Base-by-base conservation (phyloP, 1,140 invertebrate genomes). In the Brachionus calyciflorus region DNA sequence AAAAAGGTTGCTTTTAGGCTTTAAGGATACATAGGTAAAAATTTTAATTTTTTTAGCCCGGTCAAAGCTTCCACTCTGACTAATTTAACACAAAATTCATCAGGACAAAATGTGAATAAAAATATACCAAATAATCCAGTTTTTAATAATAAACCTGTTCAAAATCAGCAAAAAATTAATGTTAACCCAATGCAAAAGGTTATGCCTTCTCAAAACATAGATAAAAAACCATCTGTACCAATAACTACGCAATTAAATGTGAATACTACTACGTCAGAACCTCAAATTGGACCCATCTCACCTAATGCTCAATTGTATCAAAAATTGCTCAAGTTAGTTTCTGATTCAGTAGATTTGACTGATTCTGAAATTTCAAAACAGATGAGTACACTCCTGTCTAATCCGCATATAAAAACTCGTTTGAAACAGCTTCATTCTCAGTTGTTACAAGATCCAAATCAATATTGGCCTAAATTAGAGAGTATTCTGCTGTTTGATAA, bases 401-500 rank as follows among this genome's bases (percentile, higher is more conserved):
- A 73, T 73, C 41, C 41, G 7, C 28, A 73, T 21, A 73, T 73
- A 51, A 73, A 49, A 14, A 40, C 3, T 51, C 44, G 51, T 19
- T 28, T 73, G 17, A 73, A 73, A 24, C 69, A 73, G 14, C 69
- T 73, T 40, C 69, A 73, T 30, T 41, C 46, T 41, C 69, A 73
- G 48, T 73, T 73, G 28, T 10, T 73, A 12, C 46, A 73, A 37
- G 69, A 73, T 33, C 69, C 69, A 14, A 41, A 55, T 24, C 69
- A 73, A 2, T 73, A 73, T 21, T 73, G 46, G 69, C 46, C 46
- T 14, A 49, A 73, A 55, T 51, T 73, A 19, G 69, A 73, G 40
- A 49, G 40, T 37, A 55, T 55, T 30, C 46, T 51, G 44, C 19
- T 51, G 7, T 48, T 70, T 33, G 65, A 70, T 33, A 70, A 28